A percentile compares a stretch with the other conserved stretches of the same genome.
phyloP scores from a whole-genome alignment of 92 coral and sea anemone species.

The Phenganax stokvisi region DNA sequence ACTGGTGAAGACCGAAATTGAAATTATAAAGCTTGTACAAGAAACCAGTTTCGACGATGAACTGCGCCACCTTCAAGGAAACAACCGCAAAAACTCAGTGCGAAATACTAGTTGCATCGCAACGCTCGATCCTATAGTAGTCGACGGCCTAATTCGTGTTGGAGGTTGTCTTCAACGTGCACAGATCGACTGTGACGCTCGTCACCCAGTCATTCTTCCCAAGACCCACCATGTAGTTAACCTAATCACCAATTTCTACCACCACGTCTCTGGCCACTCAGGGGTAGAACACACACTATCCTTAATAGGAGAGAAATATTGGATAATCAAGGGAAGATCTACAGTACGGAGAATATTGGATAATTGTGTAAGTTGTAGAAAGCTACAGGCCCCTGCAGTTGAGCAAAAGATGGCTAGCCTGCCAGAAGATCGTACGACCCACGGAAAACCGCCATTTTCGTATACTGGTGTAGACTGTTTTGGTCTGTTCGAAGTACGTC shows the following conservation, averaged over 20 bases:
- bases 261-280: slow-evolving; percentile 44
- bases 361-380: slow-evolving; percentile 47
- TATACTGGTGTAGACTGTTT: slow-evolving; percentile 50
- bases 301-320: slow-evolving; percentile 35
- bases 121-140: slow-evolving; percentile 46
- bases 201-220: slow-evolving; percentile 43
- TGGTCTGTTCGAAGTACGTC: slow-evolving; percentile 47
- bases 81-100: neutral
- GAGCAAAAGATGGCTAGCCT: slow-evolving; percentile 58
- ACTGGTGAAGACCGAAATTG: slow-evolving; percentile 39
- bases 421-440: slow-evolving; percentile 44
- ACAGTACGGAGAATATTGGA: slow-evolving; percentile 25
- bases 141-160: slow-evolving; percentile 44
- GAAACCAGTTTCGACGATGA: slow-evolving; percentile 40
- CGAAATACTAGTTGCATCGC: slow-evolving; percentile 35
- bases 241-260: slow-evolving; percentile 42
- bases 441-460: slow-evolving; percentile 46
- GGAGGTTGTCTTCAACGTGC: slow-evolving; percentile 43
- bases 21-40: slow-evolving; percentile 46
- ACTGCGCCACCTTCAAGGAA: slow-evolving; percentile 12
- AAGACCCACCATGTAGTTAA: slow-evolving; percentile 40
- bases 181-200: slow-evolving; percentile 17
- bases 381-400: slow-evolving; percentile 41
- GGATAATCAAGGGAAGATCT: slow-evolving; percentile 42
- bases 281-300: slow-evolving; percentile 47